phyloP scores from a whole-genome alignment of 1,140 invertebrate genomes.

The Ruditapes philippinarum region DNA sequence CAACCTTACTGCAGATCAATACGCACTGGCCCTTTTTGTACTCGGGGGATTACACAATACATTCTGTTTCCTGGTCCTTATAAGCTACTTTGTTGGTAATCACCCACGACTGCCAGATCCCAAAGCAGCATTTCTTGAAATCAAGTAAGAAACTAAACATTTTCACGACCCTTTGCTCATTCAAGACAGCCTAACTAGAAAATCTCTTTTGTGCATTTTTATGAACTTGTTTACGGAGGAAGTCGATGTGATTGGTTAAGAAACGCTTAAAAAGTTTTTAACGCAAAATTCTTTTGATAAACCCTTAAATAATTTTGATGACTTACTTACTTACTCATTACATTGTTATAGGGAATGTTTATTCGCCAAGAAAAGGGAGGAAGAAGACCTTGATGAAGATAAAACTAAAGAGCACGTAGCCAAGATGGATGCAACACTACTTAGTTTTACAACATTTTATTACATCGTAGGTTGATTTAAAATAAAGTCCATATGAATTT shows the following conservation, averaged over 20 bases:
- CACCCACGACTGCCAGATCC: slow-evolving; percentile 84
- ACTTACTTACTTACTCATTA: too few relatives aligned
- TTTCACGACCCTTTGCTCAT: too few relatives aligned
- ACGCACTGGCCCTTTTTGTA: slow-evolving; percentile 77
- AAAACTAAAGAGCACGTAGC: slow-evolving; percentile 82
- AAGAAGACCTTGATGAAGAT: slow-evolving; percentile 78
- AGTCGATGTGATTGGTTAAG: too few relatives aligned
- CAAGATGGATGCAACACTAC: slow-evolving; percentile 85
- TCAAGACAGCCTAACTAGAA: too few relatives aligned
- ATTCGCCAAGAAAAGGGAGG: slow-evolving; percentile 72
- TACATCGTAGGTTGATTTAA: slow-evolving; percentile 83
- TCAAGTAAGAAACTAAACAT: slow-evolving; percentile 80
- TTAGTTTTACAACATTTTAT: slow-evolving; percentile 85
- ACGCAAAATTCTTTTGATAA: too few relatives aligned
- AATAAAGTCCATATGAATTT: too few relatives aligned
- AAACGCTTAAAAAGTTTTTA: too few relatives aligned
- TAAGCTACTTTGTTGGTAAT: slow-evolving; percentile 86
- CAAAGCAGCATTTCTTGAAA: slow-evolving; percentile 68
- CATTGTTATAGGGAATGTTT: slow-evolving; percentile 21
- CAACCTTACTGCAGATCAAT: slow-evolving; percentile 72
- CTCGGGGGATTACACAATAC: slow-evolving; percentile 85
- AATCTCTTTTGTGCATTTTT: too few relatives aligned
- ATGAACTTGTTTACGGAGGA: too few relatives aligned
- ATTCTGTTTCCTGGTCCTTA: slow-evolving; percentile 82
- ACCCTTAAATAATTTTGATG: too few relatives aligned